These are phyloP conservation scores for Lipophrys pholis DNA, from an alignment of 2,113 vertebrate genomes.

Conservation along the genomic window DNA sequence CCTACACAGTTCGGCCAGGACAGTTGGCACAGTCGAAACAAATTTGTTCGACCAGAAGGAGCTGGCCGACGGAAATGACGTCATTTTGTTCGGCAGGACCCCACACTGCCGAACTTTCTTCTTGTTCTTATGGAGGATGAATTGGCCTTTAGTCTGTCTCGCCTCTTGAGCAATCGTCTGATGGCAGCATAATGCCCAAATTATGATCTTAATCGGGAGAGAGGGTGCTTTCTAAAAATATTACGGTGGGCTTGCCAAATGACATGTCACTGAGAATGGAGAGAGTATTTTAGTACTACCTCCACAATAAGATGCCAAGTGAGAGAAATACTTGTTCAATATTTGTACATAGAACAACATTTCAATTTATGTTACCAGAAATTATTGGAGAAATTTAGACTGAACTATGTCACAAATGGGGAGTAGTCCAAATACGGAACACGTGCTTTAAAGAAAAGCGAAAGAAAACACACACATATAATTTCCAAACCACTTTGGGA, in stretches of 20 bases:
- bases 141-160: no score
- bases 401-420: no score
- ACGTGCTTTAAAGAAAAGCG: no score
- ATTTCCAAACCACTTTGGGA: background rate
- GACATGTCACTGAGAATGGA: conserved; percentile 19
- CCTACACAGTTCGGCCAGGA: no score
- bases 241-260: background rate
- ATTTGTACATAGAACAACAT: conserved; percentile 13
- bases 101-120: no score
- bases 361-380: conserved; percentile 7
- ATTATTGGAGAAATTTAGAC: no score
- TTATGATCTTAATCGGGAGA: conserved; percentile 11
- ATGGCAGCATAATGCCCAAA: conserved; percentile 12
- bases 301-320: conserved; percentile 21
- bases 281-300: background rate
- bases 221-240: conserved; percentile 17
- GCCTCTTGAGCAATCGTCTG: conserved; percentile 3
- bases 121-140: no score
- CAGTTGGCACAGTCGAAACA: no score
- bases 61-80: no score
- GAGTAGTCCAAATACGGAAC: no score
- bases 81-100: no score
- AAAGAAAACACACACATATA: background rate
- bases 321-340: conserved; percentile 19
- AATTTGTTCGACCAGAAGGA: no score